A percentile compares a stretch with the other conserved stretches of the same genome.
Conservation (phyloP, 2,113 vertebrate species). For the Tylochromis polylepis region DNA sequence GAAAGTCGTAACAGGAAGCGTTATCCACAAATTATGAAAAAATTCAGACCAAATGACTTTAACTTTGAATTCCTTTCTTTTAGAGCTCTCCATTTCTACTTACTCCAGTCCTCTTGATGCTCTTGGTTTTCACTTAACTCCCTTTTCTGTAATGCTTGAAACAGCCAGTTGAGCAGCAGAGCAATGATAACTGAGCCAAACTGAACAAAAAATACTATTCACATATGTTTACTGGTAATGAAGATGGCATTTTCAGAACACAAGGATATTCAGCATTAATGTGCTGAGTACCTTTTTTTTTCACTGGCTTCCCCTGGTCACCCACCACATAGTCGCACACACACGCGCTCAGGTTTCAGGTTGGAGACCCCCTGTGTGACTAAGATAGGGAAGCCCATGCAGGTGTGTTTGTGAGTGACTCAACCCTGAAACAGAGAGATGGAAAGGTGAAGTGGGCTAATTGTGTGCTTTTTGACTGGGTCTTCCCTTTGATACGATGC, state of each 20-base stretch:
- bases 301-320: constrained; percentile 61
- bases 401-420: constrained; percentile 57
- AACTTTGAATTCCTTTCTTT: not conserved
- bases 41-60: not conserved
- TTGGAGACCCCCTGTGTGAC: constrained; percentile 64
- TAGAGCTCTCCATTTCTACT: not conserved
- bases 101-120: constrained; percentile 4
- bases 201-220: not conserved
- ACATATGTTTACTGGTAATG: not conserved
- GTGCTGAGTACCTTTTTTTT: not conserved
- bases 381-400: constrained; percentile 71
- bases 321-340: constrained; percentile 30
- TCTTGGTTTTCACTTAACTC: not conserved
- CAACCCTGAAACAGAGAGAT: constrained; percentile 42
- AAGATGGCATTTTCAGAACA: not conserved
- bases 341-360: constrained; percentile 35
- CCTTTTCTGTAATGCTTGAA: not conserved
- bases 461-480: constrained; percentile 46
- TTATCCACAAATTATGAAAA: not conserved
- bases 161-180: not conserved
- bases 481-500: constrained; percentile 40
- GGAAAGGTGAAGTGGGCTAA: constrained; percentile 65
- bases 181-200: not conserved
- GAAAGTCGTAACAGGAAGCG: not conserved
- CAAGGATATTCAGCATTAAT: not conserved